Conservation (phyloP, 2,797 vertebrate genomes). For the Lepilemur ruficaudatus region DNA sequence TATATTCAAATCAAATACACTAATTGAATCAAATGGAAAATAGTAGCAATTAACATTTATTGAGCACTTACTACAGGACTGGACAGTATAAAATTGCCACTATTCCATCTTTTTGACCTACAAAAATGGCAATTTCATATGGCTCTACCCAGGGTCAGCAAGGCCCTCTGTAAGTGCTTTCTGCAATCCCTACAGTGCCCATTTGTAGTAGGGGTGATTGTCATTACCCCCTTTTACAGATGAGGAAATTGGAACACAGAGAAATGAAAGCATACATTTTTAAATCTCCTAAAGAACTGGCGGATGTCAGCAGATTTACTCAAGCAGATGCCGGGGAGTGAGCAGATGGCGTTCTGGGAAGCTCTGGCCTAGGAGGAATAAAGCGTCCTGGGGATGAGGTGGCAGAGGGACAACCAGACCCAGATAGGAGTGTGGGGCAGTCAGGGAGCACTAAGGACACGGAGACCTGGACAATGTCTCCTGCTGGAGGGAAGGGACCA, state of each 20-base stretch:
- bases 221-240: neutral
- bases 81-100: neutral
- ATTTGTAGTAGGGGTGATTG: neutral
- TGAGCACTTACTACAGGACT: neutral
- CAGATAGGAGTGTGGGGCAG: neutral
- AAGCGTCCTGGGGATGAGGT: neutral
- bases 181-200: neutral
- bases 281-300: neutral
- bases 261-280: neutral
- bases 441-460: neutral
- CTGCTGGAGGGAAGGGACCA: neutral
- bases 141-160: neutral
- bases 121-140: neutral
- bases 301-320: too few species aligned
- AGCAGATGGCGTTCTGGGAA: neutral
- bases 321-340: neutral
- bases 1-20: conserved; percentile 2
- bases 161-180: neutral
- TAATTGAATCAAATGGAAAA: conserved; percentile 10
- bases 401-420: neutral
- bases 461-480: neutral
- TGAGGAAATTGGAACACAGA: neutral
- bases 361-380: neutral
- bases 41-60: neutral
- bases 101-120: neutral